A percentile compares a stretch with the other conserved stretches of the same genome.
Conservation (phyloP, 2,797 vertebrate species). For the Sebastes variabilis region DNA sequence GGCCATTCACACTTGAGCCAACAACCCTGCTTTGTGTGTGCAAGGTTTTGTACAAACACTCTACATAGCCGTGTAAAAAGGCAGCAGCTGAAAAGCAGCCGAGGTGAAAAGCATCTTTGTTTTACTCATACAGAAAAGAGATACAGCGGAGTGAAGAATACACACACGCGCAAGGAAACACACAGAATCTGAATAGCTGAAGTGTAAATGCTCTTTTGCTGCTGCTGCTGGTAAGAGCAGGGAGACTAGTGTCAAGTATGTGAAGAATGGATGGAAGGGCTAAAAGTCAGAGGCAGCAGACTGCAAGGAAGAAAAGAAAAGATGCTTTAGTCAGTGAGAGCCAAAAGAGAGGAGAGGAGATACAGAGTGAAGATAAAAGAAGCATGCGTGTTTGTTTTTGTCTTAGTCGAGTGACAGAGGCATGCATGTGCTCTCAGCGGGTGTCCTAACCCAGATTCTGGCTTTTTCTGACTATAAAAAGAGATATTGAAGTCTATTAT, state of each 20-base stretch:
- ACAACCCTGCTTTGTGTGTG: conserved; percentile 28
- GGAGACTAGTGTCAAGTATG: conserved; percentile 43
- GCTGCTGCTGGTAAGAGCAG: conserved; percentile 39
- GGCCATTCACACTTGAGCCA: conserved; percentile 48
- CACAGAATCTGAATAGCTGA: conserved; percentile 46
- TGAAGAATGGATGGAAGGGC: conserved; percentile 14
- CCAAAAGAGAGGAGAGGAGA: background rate
- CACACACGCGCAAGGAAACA: conserved; percentile 3
- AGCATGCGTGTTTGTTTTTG: background rate
- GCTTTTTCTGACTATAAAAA: background rate
- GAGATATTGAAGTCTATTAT: background rate
- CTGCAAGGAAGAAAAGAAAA: background rate
- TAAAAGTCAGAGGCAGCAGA: conserved; percentile 24
- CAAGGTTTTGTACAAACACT: conserved; percentile 36
- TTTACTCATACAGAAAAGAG: conserved; percentile 46
- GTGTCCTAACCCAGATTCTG: conserved; percentile 2
- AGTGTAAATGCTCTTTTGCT: conserved; percentile 57
- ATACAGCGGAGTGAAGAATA: conserved; percentile 50
- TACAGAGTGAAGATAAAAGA: background rate
- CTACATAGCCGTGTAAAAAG: conserved; percentile 40
- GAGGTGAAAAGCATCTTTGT: conserved; percentile 51
- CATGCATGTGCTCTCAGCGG: background rate
- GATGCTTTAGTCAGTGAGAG: background rate
- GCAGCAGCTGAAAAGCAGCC: conserved; percentile 52
- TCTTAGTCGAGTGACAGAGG: background rate